Base-by-base conservation (phyloP, 2,113 vertebrate genomes). In the Etheostoma spectabile region DNA sequence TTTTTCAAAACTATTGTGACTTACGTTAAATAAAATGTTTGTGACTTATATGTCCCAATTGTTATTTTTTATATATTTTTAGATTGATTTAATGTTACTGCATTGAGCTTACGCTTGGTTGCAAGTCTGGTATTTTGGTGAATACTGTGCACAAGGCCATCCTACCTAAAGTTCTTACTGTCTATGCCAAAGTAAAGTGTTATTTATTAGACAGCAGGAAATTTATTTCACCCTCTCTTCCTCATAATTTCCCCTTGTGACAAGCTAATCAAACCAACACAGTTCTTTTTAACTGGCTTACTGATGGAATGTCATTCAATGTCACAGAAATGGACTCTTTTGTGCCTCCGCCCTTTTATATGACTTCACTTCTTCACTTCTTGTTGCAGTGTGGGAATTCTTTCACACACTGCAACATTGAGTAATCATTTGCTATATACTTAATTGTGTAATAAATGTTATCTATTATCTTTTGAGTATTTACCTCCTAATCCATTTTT, bases 231-330 rank as follows among this genome's bases (percentile, higher is more conserved):
- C 53, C 62, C 60, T 27, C 35, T 80, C 71, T 74, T 69, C 62
- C 38, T 45, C 72, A 51, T 22, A 57, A 55, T 3, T 62, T 64
- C 53, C 77, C 52, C 68, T 83, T 69, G 78, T 85, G 84, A 88
- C 73, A 38, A 24, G 52, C 73, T 57, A 70, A 88, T 82, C 77
- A 89, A 91, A 89, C 72, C 67, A 22, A 30, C 70, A 62, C 69
- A 4, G 12, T 49, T 66, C 83, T 85, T 67, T 77, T 67, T 84
- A 87, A 85, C 66, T 69, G 74, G 72, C 82, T 90, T 79, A 76
- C 74, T 30, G 62, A 57, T 82, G 84, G 83, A 82, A 90, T 83
- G 77, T 74, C 81, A 71, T 89, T 89, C 84, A 74, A 79, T n/a
- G n/a, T n/a, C n/a, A n/a, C n/a, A 88, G 84, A 83, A 86, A 86